Percentiles rank a stretch among this genome's conserved stretches.
These are phyloP conservation scores for Ridgeia piscesae DNA, from an alignment of 1,140 invertebrate genomes.

Conservation along the genomic window DNA sequence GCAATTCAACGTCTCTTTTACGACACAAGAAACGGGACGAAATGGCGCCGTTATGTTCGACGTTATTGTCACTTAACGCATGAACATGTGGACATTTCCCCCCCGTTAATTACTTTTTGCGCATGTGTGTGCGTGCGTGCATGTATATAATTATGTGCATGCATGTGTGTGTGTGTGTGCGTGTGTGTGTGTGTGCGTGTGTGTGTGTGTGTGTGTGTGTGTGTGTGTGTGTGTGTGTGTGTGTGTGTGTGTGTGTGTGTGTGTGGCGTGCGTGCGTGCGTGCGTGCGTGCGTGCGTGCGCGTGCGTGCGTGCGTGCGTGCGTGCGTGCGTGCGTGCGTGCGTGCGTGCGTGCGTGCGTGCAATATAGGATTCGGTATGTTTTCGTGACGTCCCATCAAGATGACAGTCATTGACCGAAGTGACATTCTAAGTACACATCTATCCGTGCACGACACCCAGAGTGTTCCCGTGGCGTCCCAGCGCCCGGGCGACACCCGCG, in stretches of 20 bases:
- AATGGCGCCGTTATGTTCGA: too few relatives aligned
- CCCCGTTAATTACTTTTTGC: too few relatives aligned
- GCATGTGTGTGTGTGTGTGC: too few relatives aligned
- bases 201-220: too few relatives aligned
- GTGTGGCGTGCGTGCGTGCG: background rate
- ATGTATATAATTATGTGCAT: too few relatives aligned
- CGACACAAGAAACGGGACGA: background rate
- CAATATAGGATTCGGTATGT: background rate
- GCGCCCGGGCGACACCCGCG: background rate
- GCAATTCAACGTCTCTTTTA: background rate
- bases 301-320: background rate
- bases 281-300: background rate
- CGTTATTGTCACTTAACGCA: too few relatives aligned
- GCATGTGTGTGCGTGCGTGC: too few relatives aligned
- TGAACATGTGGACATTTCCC: too few relatives aligned
- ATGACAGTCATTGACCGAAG: background rate
- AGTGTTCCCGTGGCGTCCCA: background rate
- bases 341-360: background rate
- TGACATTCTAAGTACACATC: background rate
- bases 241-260: background rate
- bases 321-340: background rate
- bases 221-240: constrained; percentile 11
- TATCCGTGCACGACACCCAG: background rate
- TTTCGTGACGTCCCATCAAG: background rate
- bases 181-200: too few relatives aligned